Evolutionary conservation across 1,140 invertebrate species (phyloP), one percentile per base, ranked within the genome.

Genomic region (Aethina tumida): DNA sequence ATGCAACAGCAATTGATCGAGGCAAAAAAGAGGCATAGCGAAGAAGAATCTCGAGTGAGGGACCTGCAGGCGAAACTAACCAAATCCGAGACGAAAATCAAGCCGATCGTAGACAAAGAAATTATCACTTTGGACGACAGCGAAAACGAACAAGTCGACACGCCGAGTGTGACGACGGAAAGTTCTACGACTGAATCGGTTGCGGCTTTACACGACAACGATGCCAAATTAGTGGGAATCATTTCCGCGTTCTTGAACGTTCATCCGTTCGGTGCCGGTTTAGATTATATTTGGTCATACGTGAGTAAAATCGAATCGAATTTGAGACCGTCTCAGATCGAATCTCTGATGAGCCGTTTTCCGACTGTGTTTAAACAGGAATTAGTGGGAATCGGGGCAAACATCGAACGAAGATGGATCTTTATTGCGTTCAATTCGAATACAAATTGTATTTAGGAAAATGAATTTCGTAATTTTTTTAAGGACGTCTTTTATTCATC

Each of bases 201-300:
- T 8, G 14, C 34, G 12, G 7, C 22, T 12, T 35, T 52, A 17
- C 33, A 44, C 22, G 52, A 58, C 29, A 31, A 45, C 29, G 77
- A 81, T 51, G 78, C 77, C 1, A 76, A 75, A 53, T 59, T 81
- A n/a, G 76, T 81, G 43, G 83, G 84, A 42, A 65, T 91, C 22
- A 77, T 88, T 29, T 79, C 84, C 10, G 81, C 82, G 21, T 91
- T 88, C 65, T 69, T 91, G 18, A 80, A 90, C 56, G 80, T 91
- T 26, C 87, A 92, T 68, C 88, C 87, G 0, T 83, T 84, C 56
- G 87, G 87, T 25, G 84, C 85, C 2, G 82, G 80, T 38, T 70
- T 86, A 3, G 84, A 88, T 59, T 86, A 86, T 54, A 74, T 91
- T 47, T 84, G 80, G 75, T 87, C 79, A 3, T 90, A 87, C 62